Base-by-base conservation (phyloP, 92 coral and sea anemone species). In the Phenganax stokvisi region DNA sequence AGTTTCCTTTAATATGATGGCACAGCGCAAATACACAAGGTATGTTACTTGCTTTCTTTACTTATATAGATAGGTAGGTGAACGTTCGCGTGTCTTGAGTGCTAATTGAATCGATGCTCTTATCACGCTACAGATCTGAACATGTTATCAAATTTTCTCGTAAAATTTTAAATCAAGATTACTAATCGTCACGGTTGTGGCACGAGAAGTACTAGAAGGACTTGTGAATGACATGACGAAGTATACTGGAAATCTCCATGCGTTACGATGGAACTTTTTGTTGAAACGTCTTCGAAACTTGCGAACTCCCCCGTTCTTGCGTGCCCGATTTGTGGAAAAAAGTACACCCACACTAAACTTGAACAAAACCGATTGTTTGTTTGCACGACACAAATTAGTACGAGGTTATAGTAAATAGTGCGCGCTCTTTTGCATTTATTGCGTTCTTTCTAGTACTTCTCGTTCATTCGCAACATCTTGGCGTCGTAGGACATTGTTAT, bases 141-240 rank as follows among this genome's bases (percentile, higher is more conserved):
- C 73, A 68, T 28, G 73, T 68, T 68, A 68, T 68, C 73, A 68
- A 30, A 30, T 30, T 30, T 68, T 68, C 73, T 37, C 73, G 53
- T 68, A 37, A 30, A 30, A 68, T 68, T 51, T 30, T 68, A 20
- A 29, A 68, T 30, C 20, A 68, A 68, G 73, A 37, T 68, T 68
- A 44, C 27, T 64, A 64, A 64, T 64, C 31, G 73, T 68, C 16
- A 53, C 47, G 47, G 47, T 37, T 37, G 47, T 5, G 47, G 47
- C 47, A 37, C 47, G 47, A 37, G 47, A 37, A 37, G 47, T 37
- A 37, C 47, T 37, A 37, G 47, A 37, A 37, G 47, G 47, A 37
- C 47, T 1, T 37, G 2, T 37, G 47, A 37, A 37, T 37, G 47
- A 37, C 47, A 37, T 37, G 47, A 37, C 47, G 47, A 37, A 37